A percentile compares a stretch with the other conserved stretches of the same genome.
These are phyloP conservation scores for Pseudorasbora parva DNA, from an alignment of 2,113 vertebrate species.

Conservation along the genomic window DNA sequence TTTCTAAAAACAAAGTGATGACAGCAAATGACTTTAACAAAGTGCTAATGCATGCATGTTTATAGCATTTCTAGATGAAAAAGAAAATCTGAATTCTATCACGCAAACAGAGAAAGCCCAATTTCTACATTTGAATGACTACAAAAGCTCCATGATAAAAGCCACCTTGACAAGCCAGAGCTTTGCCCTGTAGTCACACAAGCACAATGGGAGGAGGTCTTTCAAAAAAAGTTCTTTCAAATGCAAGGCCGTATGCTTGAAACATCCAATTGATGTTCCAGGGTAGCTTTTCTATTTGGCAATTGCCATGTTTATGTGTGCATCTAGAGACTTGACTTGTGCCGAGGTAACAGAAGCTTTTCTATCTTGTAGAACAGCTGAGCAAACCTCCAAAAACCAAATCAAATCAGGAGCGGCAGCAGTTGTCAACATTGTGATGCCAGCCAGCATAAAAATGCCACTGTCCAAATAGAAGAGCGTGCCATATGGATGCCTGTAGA, in stretches of 20 bases:
- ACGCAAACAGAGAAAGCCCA: background rate
- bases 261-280: conserved; percentile 41
- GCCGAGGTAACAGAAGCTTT: background rate
- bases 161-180: background rate
- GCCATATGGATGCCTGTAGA: background rate
- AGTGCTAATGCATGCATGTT: background rate
- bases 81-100: background rate
- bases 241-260: conserved; percentile 14
- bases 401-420: background rate
- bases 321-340: conserved; percentile 17
- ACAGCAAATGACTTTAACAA: background rate
- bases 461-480: conserved; percentile 17
- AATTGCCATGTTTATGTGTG: background rate
- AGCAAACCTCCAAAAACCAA: conserved; percentile 9
- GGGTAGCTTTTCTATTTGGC: background rate
- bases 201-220: background rate
- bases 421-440: conserved; percentile 6
- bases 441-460: conserved; percentile 12
- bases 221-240: background rate
- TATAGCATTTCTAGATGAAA: background rate
- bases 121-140: conserved; percentile 5
- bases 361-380: conserved; percentile 23
- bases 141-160: conserved; percentile 13
- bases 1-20: background rate
- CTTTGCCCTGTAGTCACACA: background rate